Evolutionary conservation across 1,140 invertebrate genomes (phyloP).

Genomic region (Saccostrea cuccullata): DNA sequence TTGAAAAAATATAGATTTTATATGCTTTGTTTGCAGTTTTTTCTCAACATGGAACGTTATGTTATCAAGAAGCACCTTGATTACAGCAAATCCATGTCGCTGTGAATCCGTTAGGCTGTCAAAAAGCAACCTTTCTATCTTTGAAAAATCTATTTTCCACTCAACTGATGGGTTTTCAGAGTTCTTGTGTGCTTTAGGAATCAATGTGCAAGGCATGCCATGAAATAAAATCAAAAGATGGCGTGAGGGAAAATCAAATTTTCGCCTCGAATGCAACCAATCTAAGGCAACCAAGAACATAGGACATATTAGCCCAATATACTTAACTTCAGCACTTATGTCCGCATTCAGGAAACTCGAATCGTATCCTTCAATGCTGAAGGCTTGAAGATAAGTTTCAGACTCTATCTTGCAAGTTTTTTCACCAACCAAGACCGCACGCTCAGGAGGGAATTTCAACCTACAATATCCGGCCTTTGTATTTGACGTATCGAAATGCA

Average conservation of each 20-base stretch:
- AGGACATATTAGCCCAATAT: background rate
- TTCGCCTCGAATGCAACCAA: background rate
- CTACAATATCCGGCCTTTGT: background rate
- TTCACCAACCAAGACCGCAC: no score
- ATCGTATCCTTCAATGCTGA: background rate
- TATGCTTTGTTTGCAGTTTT: constrained; percentile 32
- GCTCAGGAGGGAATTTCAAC: background rate
- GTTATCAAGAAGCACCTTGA: constrained; percentile 51
- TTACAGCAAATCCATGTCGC: constrained; percentile 41
- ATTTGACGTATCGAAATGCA: background rate
- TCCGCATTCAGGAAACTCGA: background rate
- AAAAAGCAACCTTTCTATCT: constrained; percentile 35
- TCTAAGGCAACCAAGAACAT: background rate
- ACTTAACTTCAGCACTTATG: background rate
- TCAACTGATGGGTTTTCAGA: constrained; percentile 31
- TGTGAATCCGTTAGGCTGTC: constrained; percentile 38
- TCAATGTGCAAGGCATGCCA: background rate
- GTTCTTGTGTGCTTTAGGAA: background rate
- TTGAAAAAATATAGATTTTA: constrained; percentile 46
- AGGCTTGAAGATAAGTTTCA: background rate
- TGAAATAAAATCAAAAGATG: background rate
- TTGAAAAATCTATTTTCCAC: constrained; percentile 49
- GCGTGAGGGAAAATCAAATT: background rate
- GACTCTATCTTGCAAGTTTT: background rate
- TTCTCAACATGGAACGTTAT: background rate